Conservation (phyloP, 2,113 vertebrate genomes). For the Rutilus rutilus region DNA sequence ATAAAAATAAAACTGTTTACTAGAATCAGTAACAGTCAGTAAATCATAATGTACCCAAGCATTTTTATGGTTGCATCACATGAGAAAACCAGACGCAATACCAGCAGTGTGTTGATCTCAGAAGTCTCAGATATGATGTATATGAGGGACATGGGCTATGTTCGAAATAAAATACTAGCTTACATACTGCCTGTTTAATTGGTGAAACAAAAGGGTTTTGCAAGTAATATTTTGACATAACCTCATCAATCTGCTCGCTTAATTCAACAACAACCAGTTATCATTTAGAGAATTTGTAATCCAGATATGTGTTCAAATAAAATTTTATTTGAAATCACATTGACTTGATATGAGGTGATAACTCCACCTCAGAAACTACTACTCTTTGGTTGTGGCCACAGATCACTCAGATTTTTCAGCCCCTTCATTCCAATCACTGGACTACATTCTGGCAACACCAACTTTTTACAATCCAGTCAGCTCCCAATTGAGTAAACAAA, state of each 20-base stretch:
- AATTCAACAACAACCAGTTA: background rate
- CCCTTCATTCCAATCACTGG: background rate
- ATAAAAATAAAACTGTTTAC: background rate
- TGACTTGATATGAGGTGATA: background rate
- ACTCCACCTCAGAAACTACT: background rate
- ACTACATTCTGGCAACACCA: background rate
- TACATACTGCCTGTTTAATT: background rate
- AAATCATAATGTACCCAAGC: background rate
- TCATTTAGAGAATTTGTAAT: background rate
- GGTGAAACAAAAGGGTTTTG: background rate
- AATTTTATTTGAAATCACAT: background rate
- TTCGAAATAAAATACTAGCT: constrained; percentile 4
- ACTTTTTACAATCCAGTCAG: background rate
- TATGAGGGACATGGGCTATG: background rate
- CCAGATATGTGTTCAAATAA: background rate
- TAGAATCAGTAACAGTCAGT: background rate
- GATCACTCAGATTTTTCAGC: background rate
- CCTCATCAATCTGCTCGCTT: background rate
- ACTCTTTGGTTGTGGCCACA: background rate
- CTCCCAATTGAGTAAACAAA: background rate
- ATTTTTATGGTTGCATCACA: background rate
- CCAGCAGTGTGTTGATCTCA: background rate
- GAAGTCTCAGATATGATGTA: background rate
- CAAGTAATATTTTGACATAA: background rate
- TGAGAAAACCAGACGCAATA: background rate